Conservation (phyloP, 2,113 vertebrate species). For the Mormyrus lacerda region DNA sequence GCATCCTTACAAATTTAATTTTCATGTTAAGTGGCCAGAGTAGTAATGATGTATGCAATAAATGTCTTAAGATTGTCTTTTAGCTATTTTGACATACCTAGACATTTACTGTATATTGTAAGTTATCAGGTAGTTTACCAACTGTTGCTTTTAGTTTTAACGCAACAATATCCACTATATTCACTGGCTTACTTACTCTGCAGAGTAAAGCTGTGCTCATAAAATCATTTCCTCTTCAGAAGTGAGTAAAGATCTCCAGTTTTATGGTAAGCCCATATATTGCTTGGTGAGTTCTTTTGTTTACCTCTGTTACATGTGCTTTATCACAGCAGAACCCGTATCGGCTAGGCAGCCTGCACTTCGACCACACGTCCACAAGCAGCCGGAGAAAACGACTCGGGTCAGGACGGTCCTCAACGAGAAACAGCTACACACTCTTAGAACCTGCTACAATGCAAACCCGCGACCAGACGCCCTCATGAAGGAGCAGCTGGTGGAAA, state of each 20-base stretch:
- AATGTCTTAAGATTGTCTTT: not conserved
- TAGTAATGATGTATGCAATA: not conserved
- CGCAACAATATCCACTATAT: not conserved
- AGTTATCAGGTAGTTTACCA: not conserved
- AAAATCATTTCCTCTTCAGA: not conserved
- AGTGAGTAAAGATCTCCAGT: not conserved
- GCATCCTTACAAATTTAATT: not conserved
- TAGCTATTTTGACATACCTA: not conserved
- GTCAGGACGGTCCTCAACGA: slow-evolving; percentile 96
- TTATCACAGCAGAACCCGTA: slow-evolving; percentile 87
- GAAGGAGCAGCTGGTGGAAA: slow-evolving; percentile 98
- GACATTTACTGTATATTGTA: no score
- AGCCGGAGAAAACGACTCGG: slow-evolving; percentile 95
- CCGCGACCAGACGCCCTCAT: slow-evolving; percentile 94
- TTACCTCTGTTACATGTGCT: slow-evolving; percentile 12
- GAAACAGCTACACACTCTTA: slow-evolving; percentile 96
- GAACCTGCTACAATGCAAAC: slow-evolving; percentile 97
- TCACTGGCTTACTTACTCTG: not conserved
- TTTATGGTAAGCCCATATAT: not conserved
- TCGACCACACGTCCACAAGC: slow-evolving; percentile 92
- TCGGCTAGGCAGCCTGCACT: slow-evolving; percentile 87
- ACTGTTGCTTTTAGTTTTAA: not conserved
- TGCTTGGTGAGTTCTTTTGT: not conserved
- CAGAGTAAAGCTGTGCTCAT: not conserved
- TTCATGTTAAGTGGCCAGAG: not conserved